These are phyloP conservation scores for Monomorium pharaonis DNA, from an alignment of 1,140 invertebrate species.

Conservation along the genomic window DNA sequence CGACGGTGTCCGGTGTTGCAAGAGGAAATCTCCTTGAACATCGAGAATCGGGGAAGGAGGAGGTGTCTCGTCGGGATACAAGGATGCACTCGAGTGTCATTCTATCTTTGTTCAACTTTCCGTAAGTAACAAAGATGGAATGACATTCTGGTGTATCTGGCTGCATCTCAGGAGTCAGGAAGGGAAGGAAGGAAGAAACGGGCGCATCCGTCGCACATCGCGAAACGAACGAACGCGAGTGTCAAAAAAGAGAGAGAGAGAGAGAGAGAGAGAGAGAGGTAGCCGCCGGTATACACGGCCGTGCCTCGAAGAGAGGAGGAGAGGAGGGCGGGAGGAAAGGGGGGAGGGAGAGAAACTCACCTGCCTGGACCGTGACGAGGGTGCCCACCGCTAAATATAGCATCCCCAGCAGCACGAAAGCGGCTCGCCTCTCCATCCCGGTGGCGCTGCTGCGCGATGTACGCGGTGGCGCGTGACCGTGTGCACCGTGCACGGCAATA, in stretches of 20 bases:
- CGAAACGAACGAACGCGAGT: neutral
- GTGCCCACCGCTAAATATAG: slow-evolving; percentile 82
- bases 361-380: slow-evolving; percentile 79
- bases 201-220: neutral
- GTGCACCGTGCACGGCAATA: slow-evolving; percentile 60
- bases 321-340: slow-evolving; percentile 37
- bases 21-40: neutral
- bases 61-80: neutral
- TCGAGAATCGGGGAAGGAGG: neutral
- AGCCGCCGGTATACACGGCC: neutral
- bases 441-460: slow-evolving; percentile 64
- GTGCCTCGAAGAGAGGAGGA: slow-evolving; percentile 8
- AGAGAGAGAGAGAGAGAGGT: too few relatives aligned
- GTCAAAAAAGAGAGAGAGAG: too few relatives aligned
- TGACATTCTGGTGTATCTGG: too few relatives aligned
- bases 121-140: too few relatives aligned
- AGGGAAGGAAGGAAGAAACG: too few relatives aligned
- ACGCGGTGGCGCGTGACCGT: slow-evolving; percentile 69
- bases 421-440: slow-evolving; percentile 81
- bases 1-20: neutral
- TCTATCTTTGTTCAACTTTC: too few relatives aligned
- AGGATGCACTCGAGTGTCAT: too few relatives aligned
- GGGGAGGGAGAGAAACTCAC: slow-evolving; percentile 76
- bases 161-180: too few relatives aligned
- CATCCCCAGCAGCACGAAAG: slow-evolving; percentile 79